Percentiles rank a stretch among this genome's conserved stretches.
These are phyloP conservation scores for Cydia fagiglandana DNA, from an alignment of 1,140 invertebrate genomes.

Conservation along the genomic window DNA sequence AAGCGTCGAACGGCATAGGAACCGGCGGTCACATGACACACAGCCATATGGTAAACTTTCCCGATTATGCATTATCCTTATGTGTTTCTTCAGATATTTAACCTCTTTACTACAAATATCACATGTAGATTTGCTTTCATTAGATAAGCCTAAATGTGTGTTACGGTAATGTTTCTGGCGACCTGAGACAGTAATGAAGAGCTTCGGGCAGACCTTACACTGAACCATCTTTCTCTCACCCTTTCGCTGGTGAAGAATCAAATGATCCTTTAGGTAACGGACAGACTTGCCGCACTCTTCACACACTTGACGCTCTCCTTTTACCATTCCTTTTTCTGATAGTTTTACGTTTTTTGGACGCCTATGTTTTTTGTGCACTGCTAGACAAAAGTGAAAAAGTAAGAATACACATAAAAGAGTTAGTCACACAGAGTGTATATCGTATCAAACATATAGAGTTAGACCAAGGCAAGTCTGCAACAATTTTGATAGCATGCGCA, in stretches of 20 bases:
- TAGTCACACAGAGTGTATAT: no score
- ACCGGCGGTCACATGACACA: constrained; percentile 36
- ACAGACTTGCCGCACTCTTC: constrained; percentile 65
- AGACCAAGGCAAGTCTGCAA: no score
- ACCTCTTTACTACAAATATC: constrained; percentile 57
- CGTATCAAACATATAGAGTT: no score
- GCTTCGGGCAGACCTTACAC: constrained; percentile 60
- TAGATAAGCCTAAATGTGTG: constrained; percentile 57
- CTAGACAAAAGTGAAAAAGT: neutral
- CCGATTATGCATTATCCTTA: neutral
- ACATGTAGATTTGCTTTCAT: constrained; percentile 53
- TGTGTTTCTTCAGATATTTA: neutral
- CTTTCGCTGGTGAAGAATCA: constrained; percentile 44
- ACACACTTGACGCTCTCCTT: constrained; percentile 47
- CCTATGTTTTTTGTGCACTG: constrained; percentile 7
- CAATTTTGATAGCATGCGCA: no score
- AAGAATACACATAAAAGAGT: neutral
- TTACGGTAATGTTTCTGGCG: constrained; percentile 55
- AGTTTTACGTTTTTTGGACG: constrained; percentile 41
- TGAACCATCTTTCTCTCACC: constrained; percentile 42
- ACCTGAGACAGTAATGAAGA: constrained; percentile 46
- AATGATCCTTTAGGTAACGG: constrained; percentile 53
- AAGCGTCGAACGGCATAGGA: constrained; percentile 13
- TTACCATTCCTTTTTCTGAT: constrained; percentile 34
- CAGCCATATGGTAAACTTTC: constrained; percentile 38